Conservation (phyloP, 2,113 vertebrate species). For the Phyllostomus discolor region DNA sequence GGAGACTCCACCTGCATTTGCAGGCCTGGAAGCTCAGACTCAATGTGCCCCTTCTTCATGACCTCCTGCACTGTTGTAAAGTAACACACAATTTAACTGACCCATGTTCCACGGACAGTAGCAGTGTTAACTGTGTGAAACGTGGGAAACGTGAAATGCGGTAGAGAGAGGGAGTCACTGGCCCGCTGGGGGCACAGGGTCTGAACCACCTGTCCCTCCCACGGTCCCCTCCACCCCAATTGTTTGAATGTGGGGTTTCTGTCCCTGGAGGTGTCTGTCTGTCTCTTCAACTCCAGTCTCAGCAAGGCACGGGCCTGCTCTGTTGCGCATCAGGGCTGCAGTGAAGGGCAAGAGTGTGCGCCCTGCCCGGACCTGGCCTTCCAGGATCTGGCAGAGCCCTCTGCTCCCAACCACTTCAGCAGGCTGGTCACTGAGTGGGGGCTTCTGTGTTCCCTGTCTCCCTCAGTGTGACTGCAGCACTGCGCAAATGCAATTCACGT, state of each 20-base stretch:
- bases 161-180: rapidly evolving
- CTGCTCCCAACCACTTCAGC: not conserved
- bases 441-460: not conserved
- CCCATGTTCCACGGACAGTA: not conserved
- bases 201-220: not conserved
- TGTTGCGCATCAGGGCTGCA: rapidly evolving
- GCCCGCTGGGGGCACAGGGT: not conserved
- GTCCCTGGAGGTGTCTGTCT: not conserved
- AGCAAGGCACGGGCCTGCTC: not conserved
- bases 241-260: no score
- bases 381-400: not conserved
- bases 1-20: rapidly evolving
- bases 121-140: not conserved
- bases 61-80: no score
- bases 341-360: rapidly evolving
- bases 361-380: no score
- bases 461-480: not conserved
- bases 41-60: rapidly evolving
- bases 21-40: rapidly evolving
- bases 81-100: not conserved
- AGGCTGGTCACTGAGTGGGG: not conserved
- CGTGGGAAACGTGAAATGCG: rapidly evolving
- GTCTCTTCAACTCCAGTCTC: not conserved
- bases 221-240: rapidly evolving
- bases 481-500: rapidly evolving